phyloP scores from a whole-genome alignment of 2,888 invertebrate species.

The Megamerina dolium region DNA sequence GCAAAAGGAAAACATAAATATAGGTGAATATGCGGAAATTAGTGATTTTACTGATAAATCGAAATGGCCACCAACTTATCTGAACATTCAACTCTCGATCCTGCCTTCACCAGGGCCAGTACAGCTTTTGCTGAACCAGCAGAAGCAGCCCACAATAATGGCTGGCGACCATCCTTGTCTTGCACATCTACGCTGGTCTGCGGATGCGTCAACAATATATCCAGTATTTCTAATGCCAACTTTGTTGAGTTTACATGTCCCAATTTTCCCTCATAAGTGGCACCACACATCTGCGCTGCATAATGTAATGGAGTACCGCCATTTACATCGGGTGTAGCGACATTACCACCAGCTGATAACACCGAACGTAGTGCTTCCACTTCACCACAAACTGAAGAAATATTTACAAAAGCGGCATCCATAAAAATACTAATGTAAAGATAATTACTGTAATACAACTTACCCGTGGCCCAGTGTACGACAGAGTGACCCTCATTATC shows the following conservation, averaged over 20 bases:
- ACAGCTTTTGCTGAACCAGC: slow-evolving; percentile 93
- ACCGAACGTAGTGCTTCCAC: slow-evolving; percentile 81
- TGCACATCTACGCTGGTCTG: slow-evolving; percentile 77
- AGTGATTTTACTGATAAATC: not conserved
- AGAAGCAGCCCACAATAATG: slow-evolving; percentile 95
- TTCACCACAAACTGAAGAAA: slow-evolving; percentile 78
- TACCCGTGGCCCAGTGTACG: slow-evolving; percentile 98
- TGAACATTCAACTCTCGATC: slow-evolving; percentile 72
- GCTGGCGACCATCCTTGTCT: slow-evolving; percentile 90
- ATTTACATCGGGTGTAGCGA: slow-evolving; percentile 85
- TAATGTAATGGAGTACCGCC: slow-evolving; percentile 95
- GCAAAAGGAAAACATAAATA: slow-evolving; percentile 27
- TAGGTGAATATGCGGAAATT: not conserved
- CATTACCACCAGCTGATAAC: slow-evolving; percentile 77
- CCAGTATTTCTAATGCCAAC: slow-evolving; percentile 57
- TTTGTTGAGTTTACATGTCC: slow-evolving; percentile 39
- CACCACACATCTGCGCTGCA: slow-evolving; percentile 94
- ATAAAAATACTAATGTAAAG: too few relatives aligned
- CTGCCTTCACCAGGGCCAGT: slow-evolving; percentile 78
- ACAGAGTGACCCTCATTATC: slow-evolving; percentile 94
- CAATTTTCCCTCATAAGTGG: slow-evolving; percentile 59
- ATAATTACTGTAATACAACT: too few relatives aligned
- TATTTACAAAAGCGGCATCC: not conserved
- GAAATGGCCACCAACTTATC: slow-evolving; percentile 59
- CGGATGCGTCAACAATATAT: slow-evolving; percentile 71